Evolutionary conservation across 2,113 vertebrate genomes (phyloP), one percentile per base, ranked within the genome.

Genomic region (Psophia crepitans): DNA sequence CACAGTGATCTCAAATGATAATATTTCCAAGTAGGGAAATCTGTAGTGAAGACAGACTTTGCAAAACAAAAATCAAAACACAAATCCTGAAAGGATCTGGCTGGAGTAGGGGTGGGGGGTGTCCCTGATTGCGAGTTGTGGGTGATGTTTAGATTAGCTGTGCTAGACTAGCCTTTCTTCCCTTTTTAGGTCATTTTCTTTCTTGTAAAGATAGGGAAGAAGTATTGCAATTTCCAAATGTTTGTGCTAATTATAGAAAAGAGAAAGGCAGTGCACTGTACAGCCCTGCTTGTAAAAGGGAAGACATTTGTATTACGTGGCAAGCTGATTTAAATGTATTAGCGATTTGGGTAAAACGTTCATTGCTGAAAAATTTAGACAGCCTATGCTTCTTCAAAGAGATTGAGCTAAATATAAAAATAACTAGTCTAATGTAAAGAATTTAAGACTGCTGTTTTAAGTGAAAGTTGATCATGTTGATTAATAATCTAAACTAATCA

Each of bases 111-210:
- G 39, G 23, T 15, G 33, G 26, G 14, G 39, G 14, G 8, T 70
- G n/a, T 46, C 35, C 74, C 56, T 24, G 57, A 68, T 41, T 69
- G 33, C 32, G 61, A 79, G 22, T 49, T 68, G 41, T 85, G 78
- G 53, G 65, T 41, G 81, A 87, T 94, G 81, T 96, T 96, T 94
- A 68, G 61, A 87, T 94, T 87, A 94, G 77, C 73, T 61, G 53
- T 85, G 39, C 35, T 92, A 54, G 68, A 64, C 49, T 77, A 39
- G 75, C 8, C 75, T 90, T 94, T 91, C 51, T 96, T 95, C 90
- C 96, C 96, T 96, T 97, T 96, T 96, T 88, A 92, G 95, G 96
- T 86, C 1, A 95, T 96, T 96, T 92, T 93, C 49, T 95, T 96
- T 95, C 95, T 91, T 74, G 54, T 77, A 90, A 86, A 95, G 84